phyloP scores from a whole-genome alignment of 2,113 vertebrate genomes.

The Herpetotheres cachinnans region DNA sequence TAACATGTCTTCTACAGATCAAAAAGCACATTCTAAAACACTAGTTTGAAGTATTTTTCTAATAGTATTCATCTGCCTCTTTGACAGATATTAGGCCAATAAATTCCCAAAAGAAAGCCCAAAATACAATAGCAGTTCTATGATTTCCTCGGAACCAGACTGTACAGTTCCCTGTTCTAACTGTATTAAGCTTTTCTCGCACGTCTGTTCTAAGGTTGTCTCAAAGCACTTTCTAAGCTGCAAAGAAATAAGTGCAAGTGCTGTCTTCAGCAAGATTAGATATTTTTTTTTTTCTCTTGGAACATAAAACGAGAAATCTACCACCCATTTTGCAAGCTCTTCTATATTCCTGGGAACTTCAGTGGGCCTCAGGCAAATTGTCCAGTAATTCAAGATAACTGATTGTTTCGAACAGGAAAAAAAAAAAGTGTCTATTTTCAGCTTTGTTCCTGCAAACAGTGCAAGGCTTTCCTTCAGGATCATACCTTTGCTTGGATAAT shows the following conservation, averaged over 20 bases:
- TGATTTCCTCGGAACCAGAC: background rate
- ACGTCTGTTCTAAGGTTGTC: background rate
- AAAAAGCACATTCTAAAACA: background rate
- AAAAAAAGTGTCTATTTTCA: background rate
- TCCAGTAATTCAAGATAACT: background rate
- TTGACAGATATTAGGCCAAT: background rate
- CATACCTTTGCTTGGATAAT: background rate
- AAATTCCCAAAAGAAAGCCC: background rate
- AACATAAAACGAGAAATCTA: background rate
- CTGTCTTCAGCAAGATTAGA: background rate
- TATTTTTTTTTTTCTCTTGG: background rate
- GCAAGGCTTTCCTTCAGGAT: background rate
- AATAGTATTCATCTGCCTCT: background rate
- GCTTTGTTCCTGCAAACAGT: background rate
- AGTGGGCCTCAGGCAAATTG: background rate
- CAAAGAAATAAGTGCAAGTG: background rate
- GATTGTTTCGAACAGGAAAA: background rate
- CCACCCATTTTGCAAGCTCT: background rate
- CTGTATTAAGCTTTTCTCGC: background rate
- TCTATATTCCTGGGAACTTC: background rate
- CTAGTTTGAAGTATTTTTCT: background rate
- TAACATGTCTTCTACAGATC: background rate
- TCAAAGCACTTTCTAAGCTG: background rate
- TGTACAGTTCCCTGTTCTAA: background rate
- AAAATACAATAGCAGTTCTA: background rate